Base-by-base conservation (phyloP, 1,140 invertebrate genomes). In the Trichonephila clavata region DNA sequence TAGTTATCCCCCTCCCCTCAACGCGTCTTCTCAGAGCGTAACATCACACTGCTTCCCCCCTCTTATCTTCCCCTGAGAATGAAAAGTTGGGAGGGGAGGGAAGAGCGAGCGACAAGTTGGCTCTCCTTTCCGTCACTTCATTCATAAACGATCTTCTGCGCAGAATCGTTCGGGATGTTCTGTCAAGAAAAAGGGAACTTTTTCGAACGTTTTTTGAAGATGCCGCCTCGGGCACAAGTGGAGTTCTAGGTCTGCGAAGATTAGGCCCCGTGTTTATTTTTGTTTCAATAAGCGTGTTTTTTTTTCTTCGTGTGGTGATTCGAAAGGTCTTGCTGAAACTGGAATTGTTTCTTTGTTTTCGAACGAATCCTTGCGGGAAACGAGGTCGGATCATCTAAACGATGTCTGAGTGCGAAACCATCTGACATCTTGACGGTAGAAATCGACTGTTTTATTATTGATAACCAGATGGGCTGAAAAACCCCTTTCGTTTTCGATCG, bases 21-120 rank as follows among this genome's bases (percentile, higher is more conserved):
- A n/a, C 71, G 43, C 91, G 57, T 93, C 84, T 93, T 68, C 92
- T 88, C 81, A 32, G 61, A 93, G 92, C 92, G 92, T 93, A 93
- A 93, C 92, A 93, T 93, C 92, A 93, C 91, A 92, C 91, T 65
- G 80, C 59, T 21, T 65, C 16, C 24, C 91, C 91, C 86, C 61
- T 65, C 63, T 60, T 20, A 24, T 71, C 24, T 24, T 20, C 86
- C 77, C 60, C 43, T 21, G 60, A 83, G 63, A 92, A 92, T 71
- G 86, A 80, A 81, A 91, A 21, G 65, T 68, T 27, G 77, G 43
- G 20, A 59, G 71, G 27, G 71, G 83, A 59, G 24, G 24, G n/a
- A 43, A 84, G 59, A 84, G 71, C 71, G 32, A 90, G 68, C 81
- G 81, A 83, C 24, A 57, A 61, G 84, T 88, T 87, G 43, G 92